Base-by-base conservation (phyloP, 2,888 invertebrate species). In the Pyrgus malvae region DNA sequence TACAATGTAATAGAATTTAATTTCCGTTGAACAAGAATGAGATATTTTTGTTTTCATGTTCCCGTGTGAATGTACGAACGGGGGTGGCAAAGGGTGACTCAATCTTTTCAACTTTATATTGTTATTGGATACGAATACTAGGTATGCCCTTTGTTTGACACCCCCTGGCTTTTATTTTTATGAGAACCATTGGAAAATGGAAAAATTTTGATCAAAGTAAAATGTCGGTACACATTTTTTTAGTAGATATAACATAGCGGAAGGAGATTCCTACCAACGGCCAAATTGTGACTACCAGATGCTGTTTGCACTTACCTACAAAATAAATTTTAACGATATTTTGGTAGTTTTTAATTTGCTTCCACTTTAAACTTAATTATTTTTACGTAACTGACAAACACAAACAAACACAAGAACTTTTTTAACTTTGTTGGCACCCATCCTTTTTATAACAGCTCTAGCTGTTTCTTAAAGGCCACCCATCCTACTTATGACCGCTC, bases 61-160 rank as follows among this genome's bases (percentile, higher is more conserved):
- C 83, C 83, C 83, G 79, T 83, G 83, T 83, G 83, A 84, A 74
- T 70, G 65, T 54, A 57, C 50, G 60, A 40, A 14, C 66, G 66
- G 69, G 57, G 62, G 70, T 56, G 59, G 67, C 60, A 56, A 27
- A 58, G 57, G 61, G 56, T 58, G 60, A 59, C 37, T 53, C 53
- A 41, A 49, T 50, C 31, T 51, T 44, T 56, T 49, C 35, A 46
- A 38, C 58, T 33, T 38, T 54, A 48, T 57, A 54, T 44, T 58
- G 49, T 49, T 38, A 49, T 49, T 49, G 40, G 54, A 48, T 48
- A 53, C 41, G 41, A 49, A 49, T 40, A 14, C 11, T 49, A n/a
- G n/a, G 29, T 12, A 29, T 16, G 41, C 19, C 50, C 31, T 48
- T 55, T 57, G 57, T 55, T 51, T 55, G 46, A 48, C 44, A 38